Conservation (phyloP, 2,888 invertebrate genomes). For the Erynnis tages region DNA sequence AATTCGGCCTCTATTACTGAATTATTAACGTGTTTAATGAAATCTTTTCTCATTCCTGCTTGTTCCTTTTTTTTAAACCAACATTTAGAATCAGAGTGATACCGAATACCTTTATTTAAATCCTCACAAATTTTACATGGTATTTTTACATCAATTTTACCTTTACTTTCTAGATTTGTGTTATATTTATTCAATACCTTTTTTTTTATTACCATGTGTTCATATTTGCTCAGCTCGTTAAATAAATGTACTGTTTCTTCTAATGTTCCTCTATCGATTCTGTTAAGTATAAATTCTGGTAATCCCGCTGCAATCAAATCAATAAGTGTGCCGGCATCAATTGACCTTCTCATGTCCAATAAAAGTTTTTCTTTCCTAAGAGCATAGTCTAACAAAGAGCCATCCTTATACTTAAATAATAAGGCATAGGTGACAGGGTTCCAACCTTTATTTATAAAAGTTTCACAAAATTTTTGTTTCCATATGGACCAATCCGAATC, state of each 20-base stretch:
- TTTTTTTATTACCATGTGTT: background rate
- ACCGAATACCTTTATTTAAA: slow-evolving; percentile 27
- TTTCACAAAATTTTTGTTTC: slow-evolving; percentile 37
- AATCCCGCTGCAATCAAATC: background rate
- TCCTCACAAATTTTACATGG: slow-evolving; percentile 17
- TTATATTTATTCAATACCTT: slow-evolving; percentile 1
- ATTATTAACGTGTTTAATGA: slow-evolving; percentile 17
- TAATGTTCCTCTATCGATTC: slow-evolving; percentile 1
- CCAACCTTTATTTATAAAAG: slow-evolving; percentile 40
- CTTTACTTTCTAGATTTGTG: background rate
- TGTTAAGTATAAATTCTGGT: slow-evolving; percentile 1
- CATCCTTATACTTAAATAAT: slow-evolving; percentile 37
- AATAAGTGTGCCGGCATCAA: slow-evolving; percentile 27
- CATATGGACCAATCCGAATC: slow-evolving; percentile 24
- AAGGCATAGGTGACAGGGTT: slow-evolving; percentile 34
- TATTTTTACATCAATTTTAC: background rate
- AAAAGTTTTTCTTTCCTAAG: slow-evolving; percentile 39
- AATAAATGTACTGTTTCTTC: background rate
- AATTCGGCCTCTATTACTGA: slow-evolving; percentile 26
- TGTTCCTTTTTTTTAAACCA: background rate
- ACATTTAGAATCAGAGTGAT: slow-evolving; percentile 24
- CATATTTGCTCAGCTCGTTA: background rate
- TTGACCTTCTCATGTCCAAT: slow-evolving; percentile 26
- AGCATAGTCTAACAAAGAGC: slow-evolving; percentile 42
- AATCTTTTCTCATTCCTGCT: background rate